Percentiles rank a stretch among this genome's conserved stretches.
Evolutionary conservation across 2,113 vertebrate genomes (phyloP).

Genomic region (Anhinga rufa): DNA sequence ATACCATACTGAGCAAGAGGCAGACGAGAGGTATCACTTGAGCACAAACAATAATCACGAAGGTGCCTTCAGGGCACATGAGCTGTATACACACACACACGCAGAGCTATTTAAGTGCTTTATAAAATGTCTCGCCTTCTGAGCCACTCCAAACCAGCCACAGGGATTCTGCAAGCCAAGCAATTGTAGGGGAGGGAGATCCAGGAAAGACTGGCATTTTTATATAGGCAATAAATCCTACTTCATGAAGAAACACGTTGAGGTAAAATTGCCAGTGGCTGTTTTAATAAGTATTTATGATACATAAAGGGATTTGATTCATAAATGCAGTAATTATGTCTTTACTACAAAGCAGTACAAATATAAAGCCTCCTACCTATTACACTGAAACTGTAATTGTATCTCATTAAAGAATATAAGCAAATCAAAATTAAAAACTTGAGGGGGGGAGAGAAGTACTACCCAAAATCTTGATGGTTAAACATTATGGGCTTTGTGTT

Average conservation of each 20-base stretch:
- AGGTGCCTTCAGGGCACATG: not conserved
- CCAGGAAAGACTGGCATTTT: slow-evolving; percentile 34
- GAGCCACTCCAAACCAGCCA: slow-evolving; percentile 27
- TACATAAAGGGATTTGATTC: slow-evolving; percentile 65
- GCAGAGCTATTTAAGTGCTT: not conserved
- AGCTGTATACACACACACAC: not conserved
- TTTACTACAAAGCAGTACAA: slow-evolving; percentile 68
- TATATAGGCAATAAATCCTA: slow-evolving; percentile 55
- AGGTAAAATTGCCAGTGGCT: slow-evolving; percentile 55
- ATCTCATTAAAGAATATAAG: slow-evolving; percentile 58
- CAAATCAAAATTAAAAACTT: slow-evolving; percentile 62
- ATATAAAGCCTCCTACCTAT: slow-evolving; percentile 63
- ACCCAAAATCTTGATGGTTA: not conserved
- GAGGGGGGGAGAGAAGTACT: not conserved
- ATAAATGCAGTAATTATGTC: slow-evolving; percentile 53
- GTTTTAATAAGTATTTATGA: slow-evolving; percentile 69
- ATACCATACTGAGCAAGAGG: not conserved
- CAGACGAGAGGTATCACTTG: not conserved
- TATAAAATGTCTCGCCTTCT: slow-evolving; percentile 32
- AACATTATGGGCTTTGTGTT: slow-evolving; percentile 17
- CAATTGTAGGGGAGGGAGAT: slow-evolving; percentile 26
- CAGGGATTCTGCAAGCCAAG: slow-evolving; percentile 40
- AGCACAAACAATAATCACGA: not conserved
- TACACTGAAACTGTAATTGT: slow-evolving; percentile 61
- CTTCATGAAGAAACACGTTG: slow-evolving; percentile 62